Conservation (phyloP, 2,113 vertebrate species). For the Mastomys coucha region DNA sequence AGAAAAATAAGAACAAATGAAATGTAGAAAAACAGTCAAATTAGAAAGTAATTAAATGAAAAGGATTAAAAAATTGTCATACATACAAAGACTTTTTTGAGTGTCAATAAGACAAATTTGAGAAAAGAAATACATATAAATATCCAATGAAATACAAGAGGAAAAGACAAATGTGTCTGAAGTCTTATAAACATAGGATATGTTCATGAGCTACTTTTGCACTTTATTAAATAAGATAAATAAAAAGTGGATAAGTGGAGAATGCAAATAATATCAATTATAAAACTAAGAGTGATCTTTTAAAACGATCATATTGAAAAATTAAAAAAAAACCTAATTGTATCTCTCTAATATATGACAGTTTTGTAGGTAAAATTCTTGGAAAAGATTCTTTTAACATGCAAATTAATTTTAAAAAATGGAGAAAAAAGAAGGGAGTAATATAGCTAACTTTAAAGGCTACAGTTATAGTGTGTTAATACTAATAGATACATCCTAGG, state of each 20-base stretch:
- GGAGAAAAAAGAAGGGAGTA: not conserved
- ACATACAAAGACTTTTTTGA: not conserved
- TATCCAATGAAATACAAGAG: not conserved
- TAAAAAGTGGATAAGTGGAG: not conserved
- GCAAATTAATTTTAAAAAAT: constrained; percentile 32
- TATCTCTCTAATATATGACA: not conserved
- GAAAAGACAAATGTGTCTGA: not conserved
- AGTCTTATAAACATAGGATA: constrained; percentile 1
- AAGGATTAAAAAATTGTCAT: not conserved
- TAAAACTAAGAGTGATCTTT: not conserved
- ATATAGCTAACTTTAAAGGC: not conserved
- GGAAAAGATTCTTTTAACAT: not conserved
- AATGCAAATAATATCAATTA: not conserved
- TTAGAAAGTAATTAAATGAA: not conserved
- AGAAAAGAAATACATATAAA: constrained; percentile 36
- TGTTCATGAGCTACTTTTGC: not conserved
- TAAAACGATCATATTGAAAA: not conserved
- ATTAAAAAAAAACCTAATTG: not conserved
- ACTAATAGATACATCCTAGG: not conserved
- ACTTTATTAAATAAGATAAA: not conserved
- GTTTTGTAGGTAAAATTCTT: constrained; percentile 11
- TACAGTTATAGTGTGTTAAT: not conserved
- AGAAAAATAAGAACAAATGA: not conserved
- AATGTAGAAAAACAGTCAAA: not conserved
- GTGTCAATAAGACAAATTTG: not conserved